Conservation (phyloP, 2,797 vertebrate genomes). For the Phrynocephalus guinanensis region DNA sequence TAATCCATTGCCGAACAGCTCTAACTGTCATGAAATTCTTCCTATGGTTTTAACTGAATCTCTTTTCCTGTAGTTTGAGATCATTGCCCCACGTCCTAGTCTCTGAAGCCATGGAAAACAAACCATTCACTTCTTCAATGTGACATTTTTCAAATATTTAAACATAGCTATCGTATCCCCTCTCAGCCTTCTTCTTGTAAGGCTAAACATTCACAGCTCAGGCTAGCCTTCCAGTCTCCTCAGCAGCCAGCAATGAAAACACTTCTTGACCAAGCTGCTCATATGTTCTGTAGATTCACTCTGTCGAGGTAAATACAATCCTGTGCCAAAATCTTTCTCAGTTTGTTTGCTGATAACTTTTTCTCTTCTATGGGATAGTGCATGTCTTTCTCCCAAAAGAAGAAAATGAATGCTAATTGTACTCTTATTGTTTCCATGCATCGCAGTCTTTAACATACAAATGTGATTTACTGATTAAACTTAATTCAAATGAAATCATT, state of each 20-base stretch:
- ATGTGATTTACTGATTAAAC: constrained; percentile 34
- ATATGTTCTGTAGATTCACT: neutral
- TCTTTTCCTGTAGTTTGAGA: too few relatives aligned
- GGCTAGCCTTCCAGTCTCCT: too few relatives aligned
- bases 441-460: constrained; percentile 12
- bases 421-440: constrained; percentile 16
- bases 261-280: neutral
- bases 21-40: too few relatives aligned
- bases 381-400: neutral
- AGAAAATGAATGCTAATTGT: constrained; percentile 10
- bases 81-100: too few relatives aligned
- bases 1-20: too few relatives aligned
- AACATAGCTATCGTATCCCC: too few relatives aligned
- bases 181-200: too few relatives aligned
- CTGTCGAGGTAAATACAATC: neutral
- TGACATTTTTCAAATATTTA: too few relatives aligned
- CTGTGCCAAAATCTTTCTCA: neutral
- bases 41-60: too few relatives aligned
- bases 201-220: too few relatives aligned
- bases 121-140: too few relatives aligned
- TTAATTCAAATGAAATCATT: constrained; percentile 25
- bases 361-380: neutral
- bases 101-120: too few relatives aligned
- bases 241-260: neutral
- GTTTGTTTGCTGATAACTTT: neutral